Evolutionary conservation across 2,888 invertebrate genomes (phyloP).

Genomic region (Colletes collaris): DNA sequence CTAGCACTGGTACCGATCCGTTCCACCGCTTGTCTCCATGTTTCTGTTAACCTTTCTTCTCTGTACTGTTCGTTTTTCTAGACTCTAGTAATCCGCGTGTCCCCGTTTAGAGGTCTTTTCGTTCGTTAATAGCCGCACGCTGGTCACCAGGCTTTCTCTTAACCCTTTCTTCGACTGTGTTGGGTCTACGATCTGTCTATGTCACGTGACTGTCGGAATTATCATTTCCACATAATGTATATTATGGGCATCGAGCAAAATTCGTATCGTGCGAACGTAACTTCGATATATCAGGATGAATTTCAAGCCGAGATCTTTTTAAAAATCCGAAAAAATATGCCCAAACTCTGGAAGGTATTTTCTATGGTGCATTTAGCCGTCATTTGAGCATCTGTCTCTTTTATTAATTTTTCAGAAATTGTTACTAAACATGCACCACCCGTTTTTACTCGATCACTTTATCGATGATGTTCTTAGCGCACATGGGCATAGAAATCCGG

Average conservation of each 20-base stretch:
- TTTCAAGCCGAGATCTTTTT: too few species aligned
- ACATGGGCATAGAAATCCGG: too few species aligned
- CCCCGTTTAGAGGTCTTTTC: slow-evolving; percentile 36
- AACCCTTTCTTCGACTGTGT: slow-evolving; percentile 11
- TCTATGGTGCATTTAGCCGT: too few species aligned
- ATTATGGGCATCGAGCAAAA: background rate
- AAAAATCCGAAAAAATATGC: too few species aligned
- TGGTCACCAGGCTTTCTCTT: slow-evolving; percentile 52
- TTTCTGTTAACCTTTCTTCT: slow-evolving; percentile 17
- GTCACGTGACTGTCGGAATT: slow-evolving; percentile 13
- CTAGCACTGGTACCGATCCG: background rate
- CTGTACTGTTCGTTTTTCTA: slow-evolving; percentile 26
- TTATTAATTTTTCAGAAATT: too few species aligned
- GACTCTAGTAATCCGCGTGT: slow-evolving; percentile 24
- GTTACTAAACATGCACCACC: too few species aligned
- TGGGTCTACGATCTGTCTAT: background rate
- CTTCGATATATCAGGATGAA: too few species aligned
- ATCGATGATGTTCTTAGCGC: too few species aligned
- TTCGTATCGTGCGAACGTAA: too few species aligned
- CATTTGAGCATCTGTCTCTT: too few species aligned
- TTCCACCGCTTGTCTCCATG: background rate
- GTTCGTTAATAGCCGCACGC: slow-evolving; percentile 61
- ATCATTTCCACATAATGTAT: background rate
- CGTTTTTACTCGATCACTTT: too few species aligned
- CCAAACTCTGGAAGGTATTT: too few species aligned